These are phyloP conservation scores for Drosophila barbarae DNA, from an alignment of 2,888 invertebrate species.

Conservation along the genomic window DNA sequence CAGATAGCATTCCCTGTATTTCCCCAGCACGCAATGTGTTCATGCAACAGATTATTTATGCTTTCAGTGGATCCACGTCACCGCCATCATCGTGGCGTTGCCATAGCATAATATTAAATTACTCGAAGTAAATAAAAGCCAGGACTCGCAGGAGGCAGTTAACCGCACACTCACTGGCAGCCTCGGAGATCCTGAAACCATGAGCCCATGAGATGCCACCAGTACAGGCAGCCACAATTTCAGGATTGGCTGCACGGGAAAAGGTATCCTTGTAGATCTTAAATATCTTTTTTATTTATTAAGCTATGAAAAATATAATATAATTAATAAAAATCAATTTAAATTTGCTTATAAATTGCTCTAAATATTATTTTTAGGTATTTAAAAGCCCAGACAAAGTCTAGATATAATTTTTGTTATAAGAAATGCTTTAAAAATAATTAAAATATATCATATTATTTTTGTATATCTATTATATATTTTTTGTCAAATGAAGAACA, in stretches of 20 bases:
- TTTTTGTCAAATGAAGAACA: neutral
- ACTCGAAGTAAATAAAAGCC: conserved; percentile 64
- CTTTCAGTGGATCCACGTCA: conserved; percentile 34
- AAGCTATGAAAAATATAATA: neutral
- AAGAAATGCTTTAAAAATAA: neutral
- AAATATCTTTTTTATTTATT: neutral
- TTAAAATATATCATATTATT: neutral
- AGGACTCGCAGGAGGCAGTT: conserved; percentile 21
- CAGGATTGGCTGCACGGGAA: conserved; percentile 7
- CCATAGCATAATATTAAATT: conserved; percentile 62
- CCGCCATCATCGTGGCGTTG: conserved; percentile 19
- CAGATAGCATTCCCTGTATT: conserved; percentile 20
- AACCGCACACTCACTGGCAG: conserved; percentile 17
- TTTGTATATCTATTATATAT: neutral
- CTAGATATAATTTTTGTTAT: neutral
- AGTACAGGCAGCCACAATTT: conserved; percentile 21
- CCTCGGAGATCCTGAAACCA: conserved; percentile 9
- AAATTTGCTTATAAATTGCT: neutral
- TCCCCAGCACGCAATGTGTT: conserved; percentile 16
- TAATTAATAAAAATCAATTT: too few relatives aligned
- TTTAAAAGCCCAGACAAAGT: too few relatives aligned
- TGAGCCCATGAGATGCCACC: neutral
- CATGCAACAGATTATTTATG: conserved; percentile 73
- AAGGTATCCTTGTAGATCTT: neutral
- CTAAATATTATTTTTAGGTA: too few relatives aligned